Evolutionary conservation across 2,797 vertebrate species (phyloP).

Genomic region (Spinus olivaceus): DNA sequence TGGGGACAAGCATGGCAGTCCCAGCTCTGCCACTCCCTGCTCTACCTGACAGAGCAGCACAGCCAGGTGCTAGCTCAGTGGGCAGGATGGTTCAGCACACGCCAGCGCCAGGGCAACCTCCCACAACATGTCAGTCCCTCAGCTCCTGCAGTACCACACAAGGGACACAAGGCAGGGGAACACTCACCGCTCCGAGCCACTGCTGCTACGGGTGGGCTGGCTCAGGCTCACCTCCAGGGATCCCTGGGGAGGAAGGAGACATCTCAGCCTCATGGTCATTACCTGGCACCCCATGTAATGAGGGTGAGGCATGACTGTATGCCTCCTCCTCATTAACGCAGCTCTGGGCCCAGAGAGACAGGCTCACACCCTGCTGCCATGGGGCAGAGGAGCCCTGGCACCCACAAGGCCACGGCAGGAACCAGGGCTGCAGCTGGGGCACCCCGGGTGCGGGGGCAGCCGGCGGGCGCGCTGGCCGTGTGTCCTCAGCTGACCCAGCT

Average conservation of each 20-base stretch:
- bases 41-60: not conserved
- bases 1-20: accelerated
- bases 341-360: not conserved
- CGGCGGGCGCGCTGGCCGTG: not conserved
- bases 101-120: not conserved
- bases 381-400: not conserved
- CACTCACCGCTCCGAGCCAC: constrained; percentile 72
- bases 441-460: not conserved
- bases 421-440: not conserved
- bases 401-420: accelerated
- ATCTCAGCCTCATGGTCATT: not conserved
- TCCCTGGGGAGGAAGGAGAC: constrained; percentile 6
- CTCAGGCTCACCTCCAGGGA: constrained; percentile 73
- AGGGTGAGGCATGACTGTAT: too few species aligned
- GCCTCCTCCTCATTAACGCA: not conserved
- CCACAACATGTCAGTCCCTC: not conserved
- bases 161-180: accelerated
- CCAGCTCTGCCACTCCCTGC: not conserved
- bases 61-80: accelerated
- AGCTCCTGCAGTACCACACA: accelerated
- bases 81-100: not conserved
- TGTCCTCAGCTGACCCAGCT: constrained; percentile 50
- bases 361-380: accelerated
- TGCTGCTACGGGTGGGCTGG: constrained; percentile 71
- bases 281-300: not conserved